Conservation (phyloP, 2,797 vertebrate species). For the Morus bassanus region DNA sequence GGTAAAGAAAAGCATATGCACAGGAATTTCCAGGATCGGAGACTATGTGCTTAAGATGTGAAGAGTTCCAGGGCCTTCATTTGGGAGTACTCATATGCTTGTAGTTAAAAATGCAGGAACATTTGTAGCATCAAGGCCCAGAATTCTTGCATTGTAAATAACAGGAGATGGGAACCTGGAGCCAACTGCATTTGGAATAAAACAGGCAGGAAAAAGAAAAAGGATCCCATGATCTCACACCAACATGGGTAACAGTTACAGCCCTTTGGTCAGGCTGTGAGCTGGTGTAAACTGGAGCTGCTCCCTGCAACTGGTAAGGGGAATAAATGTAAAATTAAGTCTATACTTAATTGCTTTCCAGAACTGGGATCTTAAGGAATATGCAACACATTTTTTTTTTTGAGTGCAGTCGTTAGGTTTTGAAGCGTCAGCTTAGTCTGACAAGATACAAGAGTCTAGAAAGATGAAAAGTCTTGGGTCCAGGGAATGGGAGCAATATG, state of each 20-base stretch:
- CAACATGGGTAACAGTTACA: background rate
- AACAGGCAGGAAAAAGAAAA: conserved; percentile 5
- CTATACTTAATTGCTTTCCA: background rate
- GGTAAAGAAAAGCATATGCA: conserved; percentile 56
- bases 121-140: conserved; percentile 32
- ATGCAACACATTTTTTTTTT: background rate
- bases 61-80: conserved; percentile 60
- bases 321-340: background rate
- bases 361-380: background rate
- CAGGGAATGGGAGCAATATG: background rate
- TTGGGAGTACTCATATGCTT: conserved; percentile 58
- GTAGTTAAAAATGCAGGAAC: conserved; percentile 52
- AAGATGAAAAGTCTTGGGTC: background rate
- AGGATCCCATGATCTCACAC: conserved; percentile 17
- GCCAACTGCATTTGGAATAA: conserved; percentile 35
- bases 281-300: background rate
- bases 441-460: background rate
- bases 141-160: conserved; percentile 53
- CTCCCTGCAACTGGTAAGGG: background rate
- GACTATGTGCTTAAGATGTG: background rate
- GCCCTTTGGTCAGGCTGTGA: background rate
- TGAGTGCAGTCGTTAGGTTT: background rate
- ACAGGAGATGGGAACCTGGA: conserved; percentile 34
- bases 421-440: background rate
- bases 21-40: conserved; percentile 43